Base-by-base conservation (phyloP, 2,113 vertebrate genomes). In the Callionymus lyra region DNA sequence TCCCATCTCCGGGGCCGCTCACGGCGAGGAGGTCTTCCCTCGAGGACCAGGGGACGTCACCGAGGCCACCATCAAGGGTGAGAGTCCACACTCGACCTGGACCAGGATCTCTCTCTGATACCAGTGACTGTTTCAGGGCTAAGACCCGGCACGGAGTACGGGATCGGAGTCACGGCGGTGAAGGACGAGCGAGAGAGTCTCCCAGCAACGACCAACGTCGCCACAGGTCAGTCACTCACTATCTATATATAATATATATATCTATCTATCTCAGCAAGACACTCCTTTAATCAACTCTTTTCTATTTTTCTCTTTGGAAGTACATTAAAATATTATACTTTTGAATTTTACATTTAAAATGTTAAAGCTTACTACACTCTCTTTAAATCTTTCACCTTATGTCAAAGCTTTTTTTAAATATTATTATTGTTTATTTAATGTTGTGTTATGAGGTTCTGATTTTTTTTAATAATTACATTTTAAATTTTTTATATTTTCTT, bases 91-190 rank as follows among this genome's bases (percentile, higher is more conserved):
- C 40, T 15, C 2, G 12, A 41, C 13, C n/a, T 41, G n/a, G 18
- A 6, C 38, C 1, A 16, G 15, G 38, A 5, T 39, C 38, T 9
- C 34, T 14, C 18, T 10, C 9, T 19, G 32, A 6, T 42, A 8
- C 33, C 10, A 16, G 4, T 6, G 2, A 11, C 51, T 44, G 11
- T 55, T 5, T 40, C 54, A 98, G 94, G 86, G 38, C 76, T 98
- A 34, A 90, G 77, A 32, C 91, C 94, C 1, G 94, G 92, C 27
- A 94, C 89, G 1, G 94, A 98, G 59, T 97, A 97, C 6, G 92
- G 92, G n/a, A 86, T 98, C 8, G 93, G 92, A 18, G 88, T 98
- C 59, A 94, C 91, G 9, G 90, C 89, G 1, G 79, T 97, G 65
- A 92, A 90, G 73, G 82, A 83, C 0, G 88, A 93, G 67, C 84